Base-by-base conservation (phyloP, 2,113 vertebrate species). In the Azemiops feae region DNA sequence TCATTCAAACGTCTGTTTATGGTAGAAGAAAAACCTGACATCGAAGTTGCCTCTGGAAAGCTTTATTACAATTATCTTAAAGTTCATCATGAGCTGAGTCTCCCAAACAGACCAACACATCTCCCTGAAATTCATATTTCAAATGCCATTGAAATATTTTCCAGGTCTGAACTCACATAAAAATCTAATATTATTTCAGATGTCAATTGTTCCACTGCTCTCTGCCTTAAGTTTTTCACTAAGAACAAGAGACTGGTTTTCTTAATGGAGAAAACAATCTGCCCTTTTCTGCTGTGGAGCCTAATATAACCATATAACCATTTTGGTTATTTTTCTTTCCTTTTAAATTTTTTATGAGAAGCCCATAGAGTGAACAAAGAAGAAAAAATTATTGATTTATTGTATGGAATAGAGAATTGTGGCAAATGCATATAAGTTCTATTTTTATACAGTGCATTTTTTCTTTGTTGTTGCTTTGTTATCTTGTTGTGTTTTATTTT, bases 1-100 rank as follows among this genome's bases (percentile, higher is more conserved):
- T 94, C 94, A 91, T 57, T 94, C 87, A 47, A 57, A 92, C 58
- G 58, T 96, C 55, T 90, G 54, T 90, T 90, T 93, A 91, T 20
- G 4, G 0, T 90, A 93, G 90, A 30, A 85, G 58, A 85, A 69
- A 94, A 89, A 52, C 60, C 89, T 93, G 91, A 89, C 93, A 86
- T 4, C 18, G 64, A 50, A 69, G 20, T 43, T 47, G 92, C 91
- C 93, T 91, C 89, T 87, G 27, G 85, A 69, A 64, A 47, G 60
- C 39, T 64, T 88, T 58, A 86, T 39, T 34, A 4, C 92, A 87
- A 30, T 39, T 4, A 39, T 11, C n/a, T 90, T 47, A 90, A 64
- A 90, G 74, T 30, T 87, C 55, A 43, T 10, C 47, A 47, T 16
- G n/a, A n/a, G 50, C 58, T 14, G n/a, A 18, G 27, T 47, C 20